phyloP scores from a whole-genome alignment of 92 coral and sea anemone species.

The Bergia sp. region DNA sequence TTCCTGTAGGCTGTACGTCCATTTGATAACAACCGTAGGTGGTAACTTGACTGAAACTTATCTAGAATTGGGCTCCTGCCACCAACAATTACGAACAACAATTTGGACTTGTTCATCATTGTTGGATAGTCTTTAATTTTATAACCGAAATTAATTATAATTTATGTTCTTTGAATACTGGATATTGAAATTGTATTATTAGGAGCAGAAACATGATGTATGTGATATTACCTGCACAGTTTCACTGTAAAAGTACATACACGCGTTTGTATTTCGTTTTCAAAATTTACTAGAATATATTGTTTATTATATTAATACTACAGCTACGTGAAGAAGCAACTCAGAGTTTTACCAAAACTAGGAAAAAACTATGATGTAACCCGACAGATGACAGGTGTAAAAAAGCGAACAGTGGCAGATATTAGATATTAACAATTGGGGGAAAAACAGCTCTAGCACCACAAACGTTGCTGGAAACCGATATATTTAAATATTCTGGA shows the following conservation, averaged over 20 bases:
- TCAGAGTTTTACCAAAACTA: neutral
- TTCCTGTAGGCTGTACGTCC: neutral
- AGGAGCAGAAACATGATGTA: neutral
- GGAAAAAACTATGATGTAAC: neutral
- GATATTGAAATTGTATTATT: neutral
- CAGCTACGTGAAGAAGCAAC: neutral
- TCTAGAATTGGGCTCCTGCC: neutral
- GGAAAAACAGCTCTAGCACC: neutral
- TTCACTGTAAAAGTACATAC: neutral
- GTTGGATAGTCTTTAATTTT: neutral
- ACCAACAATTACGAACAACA: constrained; percentile 9
- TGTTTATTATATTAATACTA: neutral
- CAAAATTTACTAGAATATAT: neutral
- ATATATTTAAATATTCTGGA: neutral
- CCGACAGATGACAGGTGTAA: constrained; percentile 7
- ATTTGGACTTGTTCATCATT: neutral
- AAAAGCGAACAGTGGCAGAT: neutral
- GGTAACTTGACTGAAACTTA: neutral
- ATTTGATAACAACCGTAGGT: neutral
- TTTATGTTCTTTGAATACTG: neutral
- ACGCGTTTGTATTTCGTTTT: neutral
- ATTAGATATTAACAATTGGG: neutral
- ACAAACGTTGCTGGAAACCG: neutral
- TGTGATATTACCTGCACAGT: neutral
- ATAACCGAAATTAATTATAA: neutral